These are phyloP conservation scores for Parnassius glacialis DNA, from an alignment of 2,888 invertebrate species.

Conservation along the genomic window DNA sequence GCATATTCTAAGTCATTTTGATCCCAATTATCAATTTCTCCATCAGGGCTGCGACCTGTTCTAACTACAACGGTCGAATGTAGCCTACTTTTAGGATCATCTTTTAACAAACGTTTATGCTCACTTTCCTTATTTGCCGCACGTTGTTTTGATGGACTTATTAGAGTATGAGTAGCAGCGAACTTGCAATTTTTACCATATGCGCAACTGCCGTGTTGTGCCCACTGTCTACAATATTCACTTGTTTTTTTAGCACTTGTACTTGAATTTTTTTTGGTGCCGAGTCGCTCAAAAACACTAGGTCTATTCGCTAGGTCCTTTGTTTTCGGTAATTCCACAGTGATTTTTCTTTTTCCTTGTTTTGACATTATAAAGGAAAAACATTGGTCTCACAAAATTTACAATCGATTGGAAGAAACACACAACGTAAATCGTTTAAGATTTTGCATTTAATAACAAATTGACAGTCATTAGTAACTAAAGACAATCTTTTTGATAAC, in stretches of 20 bases:
- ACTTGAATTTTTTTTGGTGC: slow-evolving; percentile 84
- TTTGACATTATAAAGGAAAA: slow-evolving; percentile 78
- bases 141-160: slow-evolving; percentile 88
- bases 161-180: slow-evolving; percentile 86
- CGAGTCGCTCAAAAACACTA: slow-evolving; percentile 91
- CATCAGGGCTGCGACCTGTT: slow-evolving; percentile 81
- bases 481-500: not conserved
- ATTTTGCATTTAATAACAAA: not conserved
- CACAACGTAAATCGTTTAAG: slow-evolving; percentile 42
- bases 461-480: slow-evolving; percentile 9
- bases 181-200: slow-evolving; percentile 90
- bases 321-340: slow-evolving; percentile 86
- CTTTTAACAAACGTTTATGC: slow-evolving; percentile 75
- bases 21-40: slow-evolving; percentile 88
- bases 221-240: slow-evolving; percentile 89
- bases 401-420: slow-evolving; percentile 44
- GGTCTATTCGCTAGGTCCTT: slow-evolving; percentile 85
- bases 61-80: slow-evolving; percentile 83
- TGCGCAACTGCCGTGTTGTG: slow-evolving; percentile 87
- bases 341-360: slow-evolving; percentile 89
- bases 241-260: slow-evolving; percentile 78
- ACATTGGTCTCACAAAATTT: slow-evolving; percentile 67
- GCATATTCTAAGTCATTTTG: slow-evolving; percentile 90
- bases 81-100: slow-evolving; percentile 83
- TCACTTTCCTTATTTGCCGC: slow-evolving; percentile 84